These are phyloP conservation scores for Sturnus vulgaris DNA, from an alignment of 2,113 vertebrate genomes.

Conservation along the genomic window DNA sequence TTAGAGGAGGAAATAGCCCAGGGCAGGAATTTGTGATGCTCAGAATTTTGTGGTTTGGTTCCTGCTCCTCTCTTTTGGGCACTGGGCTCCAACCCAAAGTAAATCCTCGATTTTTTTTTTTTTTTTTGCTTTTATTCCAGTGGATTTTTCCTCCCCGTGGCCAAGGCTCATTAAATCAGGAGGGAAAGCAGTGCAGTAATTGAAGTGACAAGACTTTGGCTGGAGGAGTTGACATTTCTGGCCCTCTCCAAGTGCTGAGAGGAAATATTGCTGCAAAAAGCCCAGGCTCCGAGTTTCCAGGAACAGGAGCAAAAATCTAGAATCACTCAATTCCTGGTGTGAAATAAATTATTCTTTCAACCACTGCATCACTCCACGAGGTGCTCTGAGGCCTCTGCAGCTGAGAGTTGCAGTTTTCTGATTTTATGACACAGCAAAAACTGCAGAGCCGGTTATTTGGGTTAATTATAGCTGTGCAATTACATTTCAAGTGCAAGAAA, in stretches of 20 bases:
- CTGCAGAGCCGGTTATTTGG: accelerated
- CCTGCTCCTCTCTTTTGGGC: neutral
- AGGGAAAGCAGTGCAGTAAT: neutral
- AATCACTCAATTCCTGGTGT: neutral
- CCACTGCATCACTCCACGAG: too few species aligned
- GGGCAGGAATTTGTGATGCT: neutral
- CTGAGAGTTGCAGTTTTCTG: neutral
- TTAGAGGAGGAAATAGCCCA: neutral
- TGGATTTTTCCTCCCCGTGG: neutral
- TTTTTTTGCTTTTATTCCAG: neutral
- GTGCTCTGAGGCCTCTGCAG: neutral
- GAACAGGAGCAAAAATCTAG: neutral
- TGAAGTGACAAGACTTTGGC: neutral
- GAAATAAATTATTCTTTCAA: neutral
- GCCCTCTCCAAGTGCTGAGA: neutral
- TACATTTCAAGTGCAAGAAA: neutral
- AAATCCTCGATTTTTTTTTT: neutral
- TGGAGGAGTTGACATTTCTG: neutral
- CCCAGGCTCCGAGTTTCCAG: neutral
- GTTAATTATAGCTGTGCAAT: neutral
- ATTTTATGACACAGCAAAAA: neutral
- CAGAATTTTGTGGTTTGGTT: accelerated
- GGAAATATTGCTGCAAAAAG: neutral
- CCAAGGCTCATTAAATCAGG: neutral
- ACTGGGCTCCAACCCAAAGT: neutral